Evolutionary conservation across 2,113 vertebrate genomes (phyloP).

Genomic region (Glaucidium brasilianum): DNA sequence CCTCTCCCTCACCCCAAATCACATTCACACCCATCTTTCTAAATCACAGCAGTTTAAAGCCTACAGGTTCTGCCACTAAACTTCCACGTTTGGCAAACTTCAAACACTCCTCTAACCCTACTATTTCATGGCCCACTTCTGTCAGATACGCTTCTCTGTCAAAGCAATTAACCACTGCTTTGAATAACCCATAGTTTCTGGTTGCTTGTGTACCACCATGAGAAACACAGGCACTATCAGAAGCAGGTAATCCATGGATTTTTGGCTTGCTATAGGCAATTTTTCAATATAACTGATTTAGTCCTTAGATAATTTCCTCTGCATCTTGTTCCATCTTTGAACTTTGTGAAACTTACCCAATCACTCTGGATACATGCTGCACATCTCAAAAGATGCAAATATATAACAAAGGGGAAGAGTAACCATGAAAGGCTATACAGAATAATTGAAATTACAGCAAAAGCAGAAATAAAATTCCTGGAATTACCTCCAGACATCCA

Average conservation of each 20-base stretch:
- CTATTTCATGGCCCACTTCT: background rate
- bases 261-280: background rate
- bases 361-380: background rate
- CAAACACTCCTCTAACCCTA: background rate
- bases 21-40: background rate
- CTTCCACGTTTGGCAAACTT: background rate
- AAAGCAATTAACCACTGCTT: background rate
- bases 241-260: background rate
- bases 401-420: background rate
- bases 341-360: background rate
- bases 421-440: background rate
- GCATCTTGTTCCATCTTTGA: background rate
- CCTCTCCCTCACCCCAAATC: background rate
- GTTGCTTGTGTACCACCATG: fast-evolving
- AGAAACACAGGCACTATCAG: background rate
- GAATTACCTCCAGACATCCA: background rate
- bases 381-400: background rate
- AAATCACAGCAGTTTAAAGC: background rate
- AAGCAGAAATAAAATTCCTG: background rate
- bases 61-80: background rate
- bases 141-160: background rate
- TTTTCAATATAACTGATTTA: background rate
- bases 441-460: background rate
- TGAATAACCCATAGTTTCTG: background rate
- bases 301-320: background rate